phyloP scores from a whole-genome alignment of 2,888 invertebrate genomes.

The Byasa hedistus region DNA sequence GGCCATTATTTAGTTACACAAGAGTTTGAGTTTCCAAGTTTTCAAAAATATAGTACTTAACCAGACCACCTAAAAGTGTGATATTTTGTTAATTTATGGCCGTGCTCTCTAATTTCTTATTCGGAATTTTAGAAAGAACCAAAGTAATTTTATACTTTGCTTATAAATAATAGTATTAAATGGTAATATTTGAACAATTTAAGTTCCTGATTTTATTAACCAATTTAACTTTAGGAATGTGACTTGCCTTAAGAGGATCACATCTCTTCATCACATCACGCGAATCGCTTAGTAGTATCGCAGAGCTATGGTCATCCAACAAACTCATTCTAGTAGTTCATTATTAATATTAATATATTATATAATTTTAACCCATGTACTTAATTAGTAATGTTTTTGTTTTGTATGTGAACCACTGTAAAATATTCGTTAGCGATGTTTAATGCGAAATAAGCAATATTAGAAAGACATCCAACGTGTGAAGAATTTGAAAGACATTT shows the following conservation, averaged over 20 bases:
- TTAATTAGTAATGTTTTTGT: constrained; percentile 75
- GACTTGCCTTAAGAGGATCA: constrained; percentile 25
- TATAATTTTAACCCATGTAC: constrained; percentile 64
- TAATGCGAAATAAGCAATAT: constrained; percentile 79
- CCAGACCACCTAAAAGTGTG: constrained; percentile 72
- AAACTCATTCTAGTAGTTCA: constrained; percentile 46
- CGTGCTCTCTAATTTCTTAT: constrained; percentile 65
- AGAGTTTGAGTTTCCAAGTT: constrained; percentile 42
- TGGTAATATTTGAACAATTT: constrained; percentile 35
- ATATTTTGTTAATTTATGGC: constrained; percentile 65
- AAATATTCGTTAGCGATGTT: constrained; percentile 64
- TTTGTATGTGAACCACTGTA: constrained; percentile 68
- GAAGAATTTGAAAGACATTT: constrained; percentile 51
- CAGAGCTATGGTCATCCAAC: constrained; percentile 62
- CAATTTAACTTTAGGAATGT: constrained; percentile 16
- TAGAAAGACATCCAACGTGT: constrained; percentile 67
- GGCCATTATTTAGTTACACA: constrained; percentile 62
- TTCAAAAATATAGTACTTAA: constrained; percentile 65
- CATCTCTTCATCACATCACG: constrained; percentile 31
- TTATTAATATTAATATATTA: constrained; percentile 50
- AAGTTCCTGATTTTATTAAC: constrained; percentile 41
- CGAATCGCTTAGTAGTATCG: constrained; percentile 41
- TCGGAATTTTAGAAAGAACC: constrained; percentile 28
- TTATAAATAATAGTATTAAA: constrained; percentile 16
- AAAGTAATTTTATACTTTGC: constrained; percentile 24